These are phyloP conservation scores for Drosophila watanabei DNA, from an alignment of 1,140 invertebrate genomes.

Conservation along the genomic window DNA sequence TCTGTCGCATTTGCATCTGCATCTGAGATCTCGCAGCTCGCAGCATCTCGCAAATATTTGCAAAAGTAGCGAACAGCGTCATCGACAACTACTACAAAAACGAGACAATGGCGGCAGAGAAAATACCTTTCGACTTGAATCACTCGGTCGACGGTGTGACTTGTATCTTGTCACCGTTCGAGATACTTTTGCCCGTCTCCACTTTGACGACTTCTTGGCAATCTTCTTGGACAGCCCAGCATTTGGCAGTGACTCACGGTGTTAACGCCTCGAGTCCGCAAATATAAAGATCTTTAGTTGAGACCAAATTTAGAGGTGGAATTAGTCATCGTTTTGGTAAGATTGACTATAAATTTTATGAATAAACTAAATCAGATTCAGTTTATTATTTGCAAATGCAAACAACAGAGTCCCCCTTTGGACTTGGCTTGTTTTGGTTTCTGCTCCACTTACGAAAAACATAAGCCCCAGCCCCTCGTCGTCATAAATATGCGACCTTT, in stretches of 20 bases:
- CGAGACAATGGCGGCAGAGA: slow-evolving; percentile 38
- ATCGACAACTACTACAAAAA: slow-evolving; percentile 33
- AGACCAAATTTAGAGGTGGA: slow-evolving; percentile 6
- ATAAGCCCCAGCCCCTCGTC: slow-evolving; percentile 15
- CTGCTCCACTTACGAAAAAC: slow-evolving; percentile 57
- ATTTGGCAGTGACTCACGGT: slow-evolving; percentile 30
- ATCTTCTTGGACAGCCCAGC: slow-evolving; percentile 36
- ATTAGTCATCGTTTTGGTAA: slow-evolving; percentile 7
- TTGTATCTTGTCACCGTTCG: slow-evolving; percentile 46
- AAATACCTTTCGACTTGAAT: slow-evolving; percentile 71
- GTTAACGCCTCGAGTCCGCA: slow-evolving; percentile 9
- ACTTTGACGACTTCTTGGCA: slow-evolving; percentile 47
- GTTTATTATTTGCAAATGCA: not conserved
- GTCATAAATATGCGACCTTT: slow-evolving; percentile 58
- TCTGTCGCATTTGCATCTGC: slow-evolving; percentile 24
- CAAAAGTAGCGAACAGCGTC: slow-evolving; percentile 48
- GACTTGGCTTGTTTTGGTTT: slow-evolving; percentile 37
- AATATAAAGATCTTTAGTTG: slow-evolving; percentile 1
- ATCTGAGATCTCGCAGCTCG: slow-evolving; percentile 23
- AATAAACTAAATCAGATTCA: too few species aligned
- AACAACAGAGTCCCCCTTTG: not conserved
- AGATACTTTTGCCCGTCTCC: slow-evolving; percentile 41
- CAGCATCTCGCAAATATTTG: slow-evolving; percentile 49
- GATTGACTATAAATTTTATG: too few species aligned
- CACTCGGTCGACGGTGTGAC: slow-evolving; percentile 52